Percentiles rank a stretch among this genome's conserved stretches.
Conservation (phyloP, 2,113 vertebrate species). For the Alligator mississippiensis region DNA sequence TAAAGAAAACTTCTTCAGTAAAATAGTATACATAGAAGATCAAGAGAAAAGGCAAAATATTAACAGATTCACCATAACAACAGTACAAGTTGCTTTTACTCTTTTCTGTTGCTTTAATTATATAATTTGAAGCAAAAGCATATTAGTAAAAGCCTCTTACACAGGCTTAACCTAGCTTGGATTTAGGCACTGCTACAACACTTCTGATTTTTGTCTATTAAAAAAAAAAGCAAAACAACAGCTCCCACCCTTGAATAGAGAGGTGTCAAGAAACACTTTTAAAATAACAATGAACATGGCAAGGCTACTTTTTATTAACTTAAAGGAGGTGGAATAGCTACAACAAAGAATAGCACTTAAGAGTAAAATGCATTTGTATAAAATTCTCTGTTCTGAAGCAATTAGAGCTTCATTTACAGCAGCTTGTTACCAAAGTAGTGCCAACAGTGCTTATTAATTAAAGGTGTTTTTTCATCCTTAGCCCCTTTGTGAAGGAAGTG, state of each 20-base stretch:
- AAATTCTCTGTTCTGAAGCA: constrained; percentile 51
- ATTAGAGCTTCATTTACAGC: constrained; percentile 67
- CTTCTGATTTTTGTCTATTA: neutral
- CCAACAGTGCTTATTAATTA: constrained; percentile 72
- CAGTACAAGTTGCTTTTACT: rapidly evolving
- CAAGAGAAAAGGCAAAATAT: neutral
- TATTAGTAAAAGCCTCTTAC: neutral
- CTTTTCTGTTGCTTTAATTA: neutral
- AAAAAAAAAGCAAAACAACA: neutral
- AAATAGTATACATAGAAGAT: neutral
- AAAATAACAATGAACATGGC: neutral
- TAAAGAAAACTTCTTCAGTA: neutral
- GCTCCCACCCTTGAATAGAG: neutral
- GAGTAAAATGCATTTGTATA: constrained; percentile 56
- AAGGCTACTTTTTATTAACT: neutral
- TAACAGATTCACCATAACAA: neutral
- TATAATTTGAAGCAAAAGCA: neutral
- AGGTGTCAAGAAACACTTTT: neutral
- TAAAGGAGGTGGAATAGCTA: neutral
- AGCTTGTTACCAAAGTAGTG: constrained; percentile 66
- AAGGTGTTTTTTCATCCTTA: constrained; percentile 70
- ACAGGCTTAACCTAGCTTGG: neutral
- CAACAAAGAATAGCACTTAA: constrained; percentile 34
- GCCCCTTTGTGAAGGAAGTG: constrained; percentile 58
- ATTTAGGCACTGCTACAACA: neutral